Conservation (phyloP, 2,113 vertebrate species). For the Girardinichthys multiradiatus region DNA sequence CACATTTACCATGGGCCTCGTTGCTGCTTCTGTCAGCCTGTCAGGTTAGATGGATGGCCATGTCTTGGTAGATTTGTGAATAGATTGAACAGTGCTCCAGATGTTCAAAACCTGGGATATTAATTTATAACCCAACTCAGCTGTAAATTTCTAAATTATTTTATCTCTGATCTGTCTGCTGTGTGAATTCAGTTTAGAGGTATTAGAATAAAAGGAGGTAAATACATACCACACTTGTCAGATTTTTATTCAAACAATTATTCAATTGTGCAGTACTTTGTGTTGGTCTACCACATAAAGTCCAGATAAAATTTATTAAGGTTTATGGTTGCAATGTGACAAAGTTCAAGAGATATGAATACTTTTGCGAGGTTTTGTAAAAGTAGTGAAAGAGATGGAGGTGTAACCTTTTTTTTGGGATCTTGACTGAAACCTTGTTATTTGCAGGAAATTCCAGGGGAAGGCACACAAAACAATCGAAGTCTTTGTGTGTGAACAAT, state of each 20-base stretch:
- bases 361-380: neutral
- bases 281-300: neutral
- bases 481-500: conserved; percentile 57
- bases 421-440: conserved; percentile 12
- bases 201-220: neutral
- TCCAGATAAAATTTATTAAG: neutral
- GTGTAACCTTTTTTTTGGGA: conserved; percentile 7
- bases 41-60: no score
- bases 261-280: neutral
- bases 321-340: neutral
- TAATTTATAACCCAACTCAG: no score
- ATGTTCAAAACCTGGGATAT: no score
- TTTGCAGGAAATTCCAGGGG: conserved; percentile 24
- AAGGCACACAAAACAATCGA: conserved; percentile 39
- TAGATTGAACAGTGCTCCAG: no score
- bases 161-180: neutral
- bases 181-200: neutral
- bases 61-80: no score
- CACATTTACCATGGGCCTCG: no score
- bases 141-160: no score
- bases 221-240: neutral
- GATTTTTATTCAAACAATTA: neutral
- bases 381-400: neutral
- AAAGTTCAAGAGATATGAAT: neutral
- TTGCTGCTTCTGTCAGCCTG: no score